Conservation (phyloP, 2,113 vertebrate species). For the Hippocampus zosterae region DNA sequence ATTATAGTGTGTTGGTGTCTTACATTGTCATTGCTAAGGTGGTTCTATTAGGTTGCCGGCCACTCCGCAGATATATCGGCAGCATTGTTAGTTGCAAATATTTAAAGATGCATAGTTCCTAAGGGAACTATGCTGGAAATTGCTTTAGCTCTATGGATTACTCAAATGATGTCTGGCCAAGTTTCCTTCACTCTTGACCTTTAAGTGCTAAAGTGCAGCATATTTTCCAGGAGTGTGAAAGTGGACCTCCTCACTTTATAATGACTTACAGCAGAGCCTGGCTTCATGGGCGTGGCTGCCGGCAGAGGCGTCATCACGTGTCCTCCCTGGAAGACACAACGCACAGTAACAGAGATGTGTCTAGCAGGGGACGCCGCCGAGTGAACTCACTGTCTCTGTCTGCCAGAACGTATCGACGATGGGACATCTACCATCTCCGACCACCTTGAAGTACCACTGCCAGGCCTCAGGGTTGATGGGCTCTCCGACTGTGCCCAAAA, state of each 20-base stretch:
- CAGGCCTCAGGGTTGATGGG: constrained; percentile 98
- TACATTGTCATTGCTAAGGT: too few species aligned
- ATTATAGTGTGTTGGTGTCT: too few species aligned
- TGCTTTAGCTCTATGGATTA: too few species aligned
- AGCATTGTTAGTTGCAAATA: too few species aligned
- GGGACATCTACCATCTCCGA: constrained; percentile 86
- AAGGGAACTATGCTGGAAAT: too few species aligned
- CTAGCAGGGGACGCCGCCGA: constrained; percentile 17
- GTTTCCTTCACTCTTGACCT: too few species aligned
- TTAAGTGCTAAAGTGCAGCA: neutral
- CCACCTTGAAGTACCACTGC: constrained; percentile 91
- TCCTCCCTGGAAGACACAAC: constrained; percentile 79
- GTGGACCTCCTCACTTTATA: neutral
- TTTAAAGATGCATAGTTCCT: too few species aligned
- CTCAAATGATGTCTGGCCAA: too few species aligned
- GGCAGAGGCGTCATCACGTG: constrained; percentile 93
- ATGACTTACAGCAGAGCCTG: constrained; percentile 88
- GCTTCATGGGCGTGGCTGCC: constrained; percentile 88
- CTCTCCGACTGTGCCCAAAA: constrained; percentile 91
- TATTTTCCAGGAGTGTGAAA: neutral
- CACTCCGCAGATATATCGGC: too few species aligned
- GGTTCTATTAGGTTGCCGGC: too few species aligned
- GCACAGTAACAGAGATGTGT: accelerated
- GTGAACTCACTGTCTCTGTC: constrained; percentile 86
- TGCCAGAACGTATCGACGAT: constrained; percentile 99